A percentile compares a stretch with the other conserved stretches of the same genome.
Evolutionary conservation across 2,113 vertebrate genomes (phyloP).

Genomic region (Gnathonemus echidnorhynchus): DNA sequence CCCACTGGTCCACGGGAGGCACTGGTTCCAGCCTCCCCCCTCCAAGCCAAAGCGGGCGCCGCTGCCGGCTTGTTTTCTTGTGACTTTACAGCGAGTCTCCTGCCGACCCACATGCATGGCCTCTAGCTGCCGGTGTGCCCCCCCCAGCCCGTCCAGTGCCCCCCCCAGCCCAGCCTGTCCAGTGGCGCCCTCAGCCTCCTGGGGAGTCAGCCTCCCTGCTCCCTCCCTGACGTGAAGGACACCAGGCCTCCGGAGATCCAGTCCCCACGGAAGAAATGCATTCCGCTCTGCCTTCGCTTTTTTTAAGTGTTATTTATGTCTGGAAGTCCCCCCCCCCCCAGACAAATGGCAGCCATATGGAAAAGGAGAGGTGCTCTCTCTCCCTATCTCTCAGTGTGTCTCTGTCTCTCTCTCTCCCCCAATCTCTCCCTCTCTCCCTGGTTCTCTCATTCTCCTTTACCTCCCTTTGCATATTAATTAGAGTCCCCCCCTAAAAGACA

Average conservation of each 20-base stretch:
- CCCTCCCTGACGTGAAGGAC: conserved; percentile 54
- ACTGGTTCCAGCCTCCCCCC: not conserved
- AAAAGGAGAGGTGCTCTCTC: conserved; percentile 36
- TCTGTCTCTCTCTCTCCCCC: too few species aligned
- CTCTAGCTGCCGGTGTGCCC: conserved; percentile 26
- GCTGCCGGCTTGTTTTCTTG: not conserved
- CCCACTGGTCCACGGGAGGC: not conserved
- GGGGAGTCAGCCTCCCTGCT: not conserved
- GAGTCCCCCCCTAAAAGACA: not conserved
- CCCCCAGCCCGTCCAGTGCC: not conserved
- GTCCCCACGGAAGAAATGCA: conserved; percentile 57
- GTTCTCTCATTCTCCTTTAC: not conserved
- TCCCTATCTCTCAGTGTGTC: too few species aligned
- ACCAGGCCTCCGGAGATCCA: conserved; percentile 58
- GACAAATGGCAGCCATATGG: conserved; percentile 76
- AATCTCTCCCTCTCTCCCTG: not conserved
- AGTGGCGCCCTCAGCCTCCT: not conserved
- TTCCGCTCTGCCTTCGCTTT: conserved; percentile 27
- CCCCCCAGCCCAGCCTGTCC: not conserved
- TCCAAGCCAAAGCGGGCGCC: not conserved
- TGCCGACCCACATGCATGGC: conserved; percentile 21
- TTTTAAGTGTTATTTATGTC: conserved; percentile 72
- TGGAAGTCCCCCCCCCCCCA: conserved; percentile 63
- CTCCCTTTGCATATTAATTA: not conserved
- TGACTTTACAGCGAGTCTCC: conserved; percentile 34